Conservation (phyloP, 2,113 vertebrate genomes). For the Rhinopomastus cyanomelas region DNA sequence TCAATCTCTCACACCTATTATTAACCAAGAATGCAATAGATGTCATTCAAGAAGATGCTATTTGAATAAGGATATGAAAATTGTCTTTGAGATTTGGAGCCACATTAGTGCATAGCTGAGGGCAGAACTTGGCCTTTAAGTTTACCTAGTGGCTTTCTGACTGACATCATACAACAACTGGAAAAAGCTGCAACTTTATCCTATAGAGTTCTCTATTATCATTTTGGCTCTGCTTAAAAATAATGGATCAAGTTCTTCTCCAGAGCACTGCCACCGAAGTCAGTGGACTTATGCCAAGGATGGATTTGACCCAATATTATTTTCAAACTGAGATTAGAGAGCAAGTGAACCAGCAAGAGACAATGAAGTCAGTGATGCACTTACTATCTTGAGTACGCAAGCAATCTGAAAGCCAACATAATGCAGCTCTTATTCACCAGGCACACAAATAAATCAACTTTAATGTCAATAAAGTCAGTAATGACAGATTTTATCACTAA, state of each 20-base stretch:
- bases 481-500: slow-evolving; percentile 78
- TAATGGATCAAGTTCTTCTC: slow-evolving; percentile 11
- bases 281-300: slow-evolving; percentile 18
- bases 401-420: slow-evolving; percentile 64
- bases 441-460: slow-evolving; percentile 75
- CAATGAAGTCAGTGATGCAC: slow-evolving; percentile 70
- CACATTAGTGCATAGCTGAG: neutral
- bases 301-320: slow-evolving; percentile 54
- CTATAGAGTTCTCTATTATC: neutral
- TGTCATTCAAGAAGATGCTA: neutral
- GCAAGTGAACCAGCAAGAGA: slow-evolving; percentile 76
- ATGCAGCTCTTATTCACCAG: slow-evolving; percentile 68
- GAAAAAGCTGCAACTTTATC: neutral
- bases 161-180: neutral
- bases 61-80: neutral
- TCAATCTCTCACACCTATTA: neutral
- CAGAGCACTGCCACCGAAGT: neutral
- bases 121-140: neutral
- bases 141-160: neutral
- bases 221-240: slow-evolving; percentile 1
- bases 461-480: slow-evolving; percentile 79
- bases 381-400: slow-evolving; percentile 69
- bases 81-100: neutral
- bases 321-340: slow-evolving; percentile 69
- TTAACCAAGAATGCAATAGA: neutral